Conservation (phyloP, 2,113 vertebrate genomes). For the Limanda limanda region DNA sequence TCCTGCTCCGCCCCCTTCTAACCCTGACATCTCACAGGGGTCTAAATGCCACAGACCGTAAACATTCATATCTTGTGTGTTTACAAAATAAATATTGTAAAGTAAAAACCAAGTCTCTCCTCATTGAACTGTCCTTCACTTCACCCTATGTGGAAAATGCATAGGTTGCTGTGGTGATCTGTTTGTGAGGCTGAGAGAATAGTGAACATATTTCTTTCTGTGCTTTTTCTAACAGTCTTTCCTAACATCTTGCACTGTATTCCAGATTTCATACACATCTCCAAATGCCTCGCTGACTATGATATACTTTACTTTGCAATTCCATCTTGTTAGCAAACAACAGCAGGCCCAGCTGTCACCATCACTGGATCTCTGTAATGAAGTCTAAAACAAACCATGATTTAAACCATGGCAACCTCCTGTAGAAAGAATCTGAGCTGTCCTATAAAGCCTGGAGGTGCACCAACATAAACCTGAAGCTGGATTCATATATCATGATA, state of each 20-base stretch:
- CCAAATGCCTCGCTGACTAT: neutral
- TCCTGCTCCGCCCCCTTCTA: too few species aligned
- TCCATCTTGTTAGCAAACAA: slow-evolving; percentile 10
- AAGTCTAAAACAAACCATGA: slow-evolving; percentile 19
- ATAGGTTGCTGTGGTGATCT: slow-evolving; percentile 40
- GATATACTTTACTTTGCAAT: slow-evolving; percentile 24
- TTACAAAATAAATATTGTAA: too few species aligned
- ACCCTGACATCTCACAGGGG: too few species aligned
- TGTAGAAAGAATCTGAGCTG: slow-evolving; percentile 24
- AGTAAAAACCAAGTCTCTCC: too few species aligned
- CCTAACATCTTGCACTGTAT: slow-evolving; percentile 3
- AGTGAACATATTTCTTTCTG: slow-evolving; percentile 5
- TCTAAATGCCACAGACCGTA: too few species aligned
- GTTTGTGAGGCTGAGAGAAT: slow-evolving; percentile 26
- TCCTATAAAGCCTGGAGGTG: slow-evolving; percentile 8
- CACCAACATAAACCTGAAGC: slow-evolving; percentile 14
- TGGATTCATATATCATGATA: slow-evolving; percentile 13
- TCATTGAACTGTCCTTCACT: neutral
- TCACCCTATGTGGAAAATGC: slow-evolving; percentile 23
- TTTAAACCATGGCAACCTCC: slow-evolving; percentile 31
- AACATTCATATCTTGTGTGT: too few species aligned
- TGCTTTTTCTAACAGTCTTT: slow-evolving; percentile 29
- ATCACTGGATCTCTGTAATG: neutral
- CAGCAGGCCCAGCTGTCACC: slow-evolving; percentile 9
- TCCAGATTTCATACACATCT: neutral